Conservation (phyloP, 2,888 invertebrate species). For the Griposia aprilina region DNA sequence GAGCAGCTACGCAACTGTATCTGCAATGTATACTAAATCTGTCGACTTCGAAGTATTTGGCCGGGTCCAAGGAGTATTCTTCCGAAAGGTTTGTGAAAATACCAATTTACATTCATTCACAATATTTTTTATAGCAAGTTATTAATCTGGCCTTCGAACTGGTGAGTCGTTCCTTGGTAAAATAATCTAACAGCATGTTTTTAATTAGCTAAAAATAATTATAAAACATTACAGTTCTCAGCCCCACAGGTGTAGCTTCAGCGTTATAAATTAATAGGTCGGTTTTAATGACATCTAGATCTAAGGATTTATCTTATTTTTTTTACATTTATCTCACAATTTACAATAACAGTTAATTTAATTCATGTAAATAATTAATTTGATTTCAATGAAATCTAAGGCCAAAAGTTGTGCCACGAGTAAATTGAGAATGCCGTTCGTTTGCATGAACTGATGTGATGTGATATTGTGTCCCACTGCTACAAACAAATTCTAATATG, state of each 20-base stretch:
- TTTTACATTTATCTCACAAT: not conserved
- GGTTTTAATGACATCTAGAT: not conserved
- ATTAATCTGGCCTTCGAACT: no score
- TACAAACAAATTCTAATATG: not conserved
- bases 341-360: not conserved
- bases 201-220: not conserved
- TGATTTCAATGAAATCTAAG: not conserved
- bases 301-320: no score
- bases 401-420: not conserved
- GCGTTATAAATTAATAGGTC: not conserved
- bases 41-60: constrained; percentile 92
- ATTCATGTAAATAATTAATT: not conserved
- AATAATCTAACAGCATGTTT: not conserved
- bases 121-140: not conserved
- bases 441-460: not conserved
- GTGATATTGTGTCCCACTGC: not conserved
- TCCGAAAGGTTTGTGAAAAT: constrained; percentile 88
- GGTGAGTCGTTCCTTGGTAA: not conserved
- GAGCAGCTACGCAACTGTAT: constrained; percentile 62
- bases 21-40: constrained; percentile 75
- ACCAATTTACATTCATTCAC: not conserved
- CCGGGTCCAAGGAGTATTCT: constrained; percentile 92
- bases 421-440: not conserved
- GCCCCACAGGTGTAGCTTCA: not conserved
- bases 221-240: not conserved